Evolutionary conservation across 2,113 vertebrate species (phyloP), one percentile per base, ranked within the genome.

Genomic region (Mohoua ochrocephala): DNA sequence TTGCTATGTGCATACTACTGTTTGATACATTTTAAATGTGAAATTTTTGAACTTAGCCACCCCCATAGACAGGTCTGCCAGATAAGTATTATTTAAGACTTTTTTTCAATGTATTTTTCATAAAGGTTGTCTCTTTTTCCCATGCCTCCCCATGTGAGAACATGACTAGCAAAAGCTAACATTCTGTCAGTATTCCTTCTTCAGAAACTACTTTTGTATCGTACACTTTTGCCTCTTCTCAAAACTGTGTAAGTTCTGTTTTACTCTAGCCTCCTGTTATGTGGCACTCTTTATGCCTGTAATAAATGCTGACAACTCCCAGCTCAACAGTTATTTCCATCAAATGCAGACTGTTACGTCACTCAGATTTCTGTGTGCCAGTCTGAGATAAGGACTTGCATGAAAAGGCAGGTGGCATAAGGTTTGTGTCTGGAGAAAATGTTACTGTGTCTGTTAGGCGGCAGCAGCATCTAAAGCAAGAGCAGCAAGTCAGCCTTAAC

Each of bases 291-390:
- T 95, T 93, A 52, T 89, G n/a, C 52, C 35, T 86, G 0, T 92
- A 90, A 91, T 81, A 89, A 81, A 84, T 59, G 77, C 60, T 95
- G 86, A 49, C 86, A 95, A 19, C 56, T 95, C 64, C 77, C 69
- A 78, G 50, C 60, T 70, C 94, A 87, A 39, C 71, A 82, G 61
- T 87, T 95, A 61, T 41, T 96, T 65, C 87, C 53, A 73, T 93
- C 61, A 54, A 83, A 73, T 76, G 57, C 87, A 89, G 84, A 82
- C 93, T 89, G 31, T 85, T 88, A 44, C 3, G 1, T 91, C 81
- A 82, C 77, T 82, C 35, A 31, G 44, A 71, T 84, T 81, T 84
- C 77, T 67, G 61, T 82, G 44, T 89, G 56, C 65, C 69, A 63
- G 65, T 31, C 37, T 52, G 63, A 95, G 80, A 82, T 79, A 79